Evolutionary conservation across 2,113 vertebrate genomes (phyloP), one percentile per base, ranked within the genome.

Genomic region (Seriola rivoliana): DNA sequence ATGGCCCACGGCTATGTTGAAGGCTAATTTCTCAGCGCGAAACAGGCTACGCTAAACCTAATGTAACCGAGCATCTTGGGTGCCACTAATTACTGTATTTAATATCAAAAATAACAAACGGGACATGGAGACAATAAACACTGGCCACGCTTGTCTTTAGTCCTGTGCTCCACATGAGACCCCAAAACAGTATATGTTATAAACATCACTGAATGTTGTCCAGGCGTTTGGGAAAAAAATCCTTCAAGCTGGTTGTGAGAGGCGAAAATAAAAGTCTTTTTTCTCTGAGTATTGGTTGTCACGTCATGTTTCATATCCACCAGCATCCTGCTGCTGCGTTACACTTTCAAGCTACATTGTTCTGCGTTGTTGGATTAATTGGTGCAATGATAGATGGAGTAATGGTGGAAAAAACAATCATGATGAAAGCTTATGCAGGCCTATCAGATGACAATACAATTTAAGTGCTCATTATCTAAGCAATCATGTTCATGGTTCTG

Each of bases 401-500:
- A 64, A 50, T 40, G 58, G 8, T 40, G n/a, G 25, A 55, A 68
- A 29, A 71, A 75, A 64, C 23, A 75, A 75, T 64, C 29, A 50
- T n/a, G 46, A 64, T n/a, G 55, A 44, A 21, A 50, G 75, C 25
- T n/a, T 46, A 21, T 54, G 48, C 63, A 48, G 38, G 38, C 64
- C 71, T 58, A 32, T 12, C n/a, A 34, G 14, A 70, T 79, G 71
- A 75, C 71, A 63, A 9, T 8, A 38, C 29, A 34, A 13, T 25
- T 46, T 34, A 29, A 16, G 50, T 29, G 70, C 58, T 60, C 60
- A 74, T 81, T 75, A 75, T 50, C 54, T 52, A 32, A 67, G 73
- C 46, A 65, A 80, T 85, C 59, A 63, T 46, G 71, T 50, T 74
- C 40, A 78, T 2, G 66, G 74, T 71, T 82, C 74, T 50, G 65